Base-by-base conservation (phyloP, 2,797 vertebrate genomes). In the Perdix hodgsoniae region DNA sequence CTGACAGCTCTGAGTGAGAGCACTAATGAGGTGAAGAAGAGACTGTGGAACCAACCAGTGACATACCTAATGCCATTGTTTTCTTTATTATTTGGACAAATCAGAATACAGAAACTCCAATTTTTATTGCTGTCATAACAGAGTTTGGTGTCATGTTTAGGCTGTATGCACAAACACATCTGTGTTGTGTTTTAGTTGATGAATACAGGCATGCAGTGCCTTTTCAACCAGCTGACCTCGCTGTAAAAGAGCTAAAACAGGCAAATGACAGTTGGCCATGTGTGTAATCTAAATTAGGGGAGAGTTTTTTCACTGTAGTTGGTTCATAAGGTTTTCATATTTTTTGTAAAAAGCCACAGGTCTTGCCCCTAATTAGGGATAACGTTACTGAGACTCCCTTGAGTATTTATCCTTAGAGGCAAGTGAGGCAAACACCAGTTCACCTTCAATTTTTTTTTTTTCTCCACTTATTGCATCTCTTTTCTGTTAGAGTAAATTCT, bases 41-140 rank as follows among this genome's bases (percentile, higher is more conserved):
- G 22, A 26, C 16, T 49, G 15, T 64, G 45, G 64, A 59, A 67
- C n/a, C 21, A 79, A 14, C 14, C 21, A 29, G 19, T 54, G 61
- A 82, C n/a, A 83, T 72, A n/a, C 21, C 26, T 75, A 52, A 76
- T 50, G 11, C 23, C 59, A 8, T 77, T 78, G 10, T 66, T 88
- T 86, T 87, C 40, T 61, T 2, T 45, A 0, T 76, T 71, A 33
- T 13, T 90, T 24, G 29, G 39, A 18, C 52, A 71, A 23, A 44
- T 71, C 18, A 29, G 29, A 59, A 16, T 65, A 60, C 45, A 59
- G 21, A 81, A 88, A 82, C 64, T 9, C 11, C 26, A 44, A 0
- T 69, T 35, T 86, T 47, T 72, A 47, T 81, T 0, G 0, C 23
- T 64, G 23, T 81, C 81, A 56, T 0, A 66, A 27, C 7, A 50